Evolutionary conservation across 2,888 invertebrate genomes (phyloP).

Genomic region (Pachliopta kotzebuea): DNA sequence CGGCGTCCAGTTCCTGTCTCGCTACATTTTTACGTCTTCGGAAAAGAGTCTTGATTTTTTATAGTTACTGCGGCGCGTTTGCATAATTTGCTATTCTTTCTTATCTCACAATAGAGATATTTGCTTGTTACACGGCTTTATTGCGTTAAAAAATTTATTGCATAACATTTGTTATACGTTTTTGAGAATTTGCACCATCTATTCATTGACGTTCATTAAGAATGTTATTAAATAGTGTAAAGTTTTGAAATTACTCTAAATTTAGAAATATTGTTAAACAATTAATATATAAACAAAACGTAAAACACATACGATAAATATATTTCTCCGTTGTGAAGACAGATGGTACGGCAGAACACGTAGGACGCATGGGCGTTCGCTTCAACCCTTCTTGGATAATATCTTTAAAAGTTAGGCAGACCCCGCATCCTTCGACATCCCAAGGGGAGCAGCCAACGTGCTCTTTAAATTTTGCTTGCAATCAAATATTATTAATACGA

Average conservation of each 20-base stretch:
- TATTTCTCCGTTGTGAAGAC: slow-evolving; percentile 69
- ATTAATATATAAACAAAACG: slow-evolving; percentile 3
- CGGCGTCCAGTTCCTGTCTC: slow-evolving; percentile 70
- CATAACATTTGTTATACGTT: not conserved
- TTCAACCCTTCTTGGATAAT: slow-evolving; percentile 77
- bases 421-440: slow-evolving; percentile 45
- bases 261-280: not conserved
- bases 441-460: slow-evolving; percentile 47
- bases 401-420: slow-evolving; percentile 76
- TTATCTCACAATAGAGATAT: slow-evolving; percentile 34
- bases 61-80: slow-evolving; percentile 69
- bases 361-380: slow-evolving; percentile 57
- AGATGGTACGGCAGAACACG: slow-evolving; percentile 72
- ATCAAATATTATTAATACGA: slow-evolving; percentile 62
- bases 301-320: slow-evolving; percentile 49
- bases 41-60: slow-evolving; percentile 64
- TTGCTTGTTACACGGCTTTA: slow-evolving; percentile 28
- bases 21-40: slow-evolving; percentile 54
- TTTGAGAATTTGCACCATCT: not conserved
- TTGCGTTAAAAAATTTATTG: not conserved
- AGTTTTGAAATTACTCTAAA: not conserved
- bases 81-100: slow-evolving; percentile 58
- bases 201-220: too few relatives aligned
- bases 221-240: not conserved
- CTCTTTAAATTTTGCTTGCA: slow-evolving; percentile 67